A percentile compares a stretch with the other conserved stretches of the same genome.
Conservation (phyloP, 2,797 vertebrate genomes). For the Scarus forsteni region DNA sequence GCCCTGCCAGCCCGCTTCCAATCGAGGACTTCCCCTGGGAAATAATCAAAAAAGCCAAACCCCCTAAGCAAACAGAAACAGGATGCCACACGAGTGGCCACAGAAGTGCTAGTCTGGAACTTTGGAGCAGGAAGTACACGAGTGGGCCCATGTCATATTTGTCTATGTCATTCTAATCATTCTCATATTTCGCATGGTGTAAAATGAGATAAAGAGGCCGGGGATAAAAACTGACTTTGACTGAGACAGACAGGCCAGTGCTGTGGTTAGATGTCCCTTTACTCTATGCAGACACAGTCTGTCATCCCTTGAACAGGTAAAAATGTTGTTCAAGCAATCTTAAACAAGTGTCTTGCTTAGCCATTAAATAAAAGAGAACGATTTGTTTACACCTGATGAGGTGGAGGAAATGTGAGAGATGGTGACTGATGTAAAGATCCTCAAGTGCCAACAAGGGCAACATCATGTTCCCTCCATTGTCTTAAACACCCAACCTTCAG, state of each 20-base stretch:
- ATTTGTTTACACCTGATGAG: slow-evolving; percentile 55
- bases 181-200: slow-evolving; percentile 61
- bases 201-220: slow-evolving; percentile 59
- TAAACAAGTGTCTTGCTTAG: slow-evolving; percentile 75
- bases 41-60: slow-evolving; percentile 81
- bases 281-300: slow-evolving; percentile 83
- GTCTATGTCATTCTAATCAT: slow-evolving; percentile 88
- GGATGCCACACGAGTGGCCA: slow-evolving; percentile 82
- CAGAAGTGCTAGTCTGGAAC: slow-evolving; percentile 87
- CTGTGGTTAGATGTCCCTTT: slow-evolving; percentile 78
- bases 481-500: slow-evolving; percentile 49
- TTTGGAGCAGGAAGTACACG: slow-evolving; percentile 89
- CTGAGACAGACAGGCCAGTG: slow-evolving; percentile 59
- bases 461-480: slow-evolving; percentile 59
- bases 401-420: slow-evolving; percentile 72
- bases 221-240: slow-evolving; percentile 52
- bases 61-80: slow-evolving; percentile 72
- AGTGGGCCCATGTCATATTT: slow-evolving; percentile 90
- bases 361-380: slow-evolving; percentile 63
- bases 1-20: slow-evolving; percentile 84
- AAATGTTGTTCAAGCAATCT: slow-evolving; percentile 67
- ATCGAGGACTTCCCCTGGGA: slow-evolving; percentile 85
- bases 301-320: slow-evolving; percentile 74
- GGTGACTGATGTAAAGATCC: slow-evolving; percentile 74
- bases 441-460: slow-evolving; percentile 80